Evolutionary conservation across 2,888 invertebrate species (phyloP).

Genomic region (Chromoteleia sp.): DNA sequence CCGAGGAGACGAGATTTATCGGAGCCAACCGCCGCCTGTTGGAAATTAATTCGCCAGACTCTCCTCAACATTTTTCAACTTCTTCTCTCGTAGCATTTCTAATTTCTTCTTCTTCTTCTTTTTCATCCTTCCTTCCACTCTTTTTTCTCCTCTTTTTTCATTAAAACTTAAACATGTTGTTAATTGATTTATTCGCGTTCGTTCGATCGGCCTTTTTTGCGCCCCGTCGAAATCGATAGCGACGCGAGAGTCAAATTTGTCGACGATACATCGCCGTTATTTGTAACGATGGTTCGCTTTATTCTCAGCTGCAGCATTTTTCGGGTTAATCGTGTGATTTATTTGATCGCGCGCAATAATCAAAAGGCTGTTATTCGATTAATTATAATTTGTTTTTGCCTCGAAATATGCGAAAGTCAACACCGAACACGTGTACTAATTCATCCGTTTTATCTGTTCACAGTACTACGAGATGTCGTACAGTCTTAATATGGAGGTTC

Average conservation of each 20-base stretch:
- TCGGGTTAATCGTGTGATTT: constrained; percentile 42
- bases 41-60: constrained; percentile 53
- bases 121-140: constrained; percentile 6
- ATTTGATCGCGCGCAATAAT: constrained; percentile 25
- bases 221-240: constrained; percentile 22
- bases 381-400: too few species aligned
- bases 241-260: constrained; percentile 3
- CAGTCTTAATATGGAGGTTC: constrained; percentile 98
- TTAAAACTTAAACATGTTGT: constrained; percentile 60
- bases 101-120: constrained; percentile 61
- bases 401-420: too few species aligned
- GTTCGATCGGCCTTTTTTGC: neutral
- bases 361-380: too few species aligned
- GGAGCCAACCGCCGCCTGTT: constrained; percentile 68
- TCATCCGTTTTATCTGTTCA: too few species aligned
- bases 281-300: neutral
- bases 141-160: constrained; percentile 50
- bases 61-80: constrained; percentile 39
- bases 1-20: constrained; percentile 77
- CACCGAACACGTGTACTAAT: too few species aligned
- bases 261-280: neutral
- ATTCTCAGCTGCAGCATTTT: constrained; percentile 1
- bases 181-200: constrained; percentile 58
- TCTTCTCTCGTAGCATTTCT: too few species aligned
- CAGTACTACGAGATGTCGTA: constrained; percentile 99